phyloP scores from a whole-genome alignment of 1,140 invertebrate genomes.

The Medauroidea extradentata region DNA sequence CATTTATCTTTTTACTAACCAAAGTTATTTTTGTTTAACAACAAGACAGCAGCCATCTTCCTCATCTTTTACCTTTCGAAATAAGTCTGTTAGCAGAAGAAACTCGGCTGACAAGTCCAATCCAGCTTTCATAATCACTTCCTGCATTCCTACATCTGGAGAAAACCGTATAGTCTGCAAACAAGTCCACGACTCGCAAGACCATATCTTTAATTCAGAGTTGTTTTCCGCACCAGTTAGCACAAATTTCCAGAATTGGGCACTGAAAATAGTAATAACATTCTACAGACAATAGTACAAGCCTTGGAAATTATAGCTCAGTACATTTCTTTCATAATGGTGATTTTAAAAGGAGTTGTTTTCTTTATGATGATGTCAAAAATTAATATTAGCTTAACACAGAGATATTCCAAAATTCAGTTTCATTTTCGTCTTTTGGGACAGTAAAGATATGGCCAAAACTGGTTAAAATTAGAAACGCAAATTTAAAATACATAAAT shows the following conservation, averaged over 20 bases:
- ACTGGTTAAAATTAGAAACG: no score
- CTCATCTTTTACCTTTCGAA: slow-evolving; percentile 46
- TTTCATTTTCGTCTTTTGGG: no score
- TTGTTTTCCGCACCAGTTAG: slow-evolving; percentile 87
- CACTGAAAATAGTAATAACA: slow-evolving; percentile 48
- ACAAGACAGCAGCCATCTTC: background rate
- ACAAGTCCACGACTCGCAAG: slow-evolving; percentile 88
- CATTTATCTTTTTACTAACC: no score
- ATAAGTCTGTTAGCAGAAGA: slow-evolving; percentile 79
- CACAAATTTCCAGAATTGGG: slow-evolving; percentile 91
- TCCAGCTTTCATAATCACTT: slow-evolving; percentile 62
- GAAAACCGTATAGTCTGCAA: slow-evolving; percentile 78
- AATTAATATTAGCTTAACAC: no score
- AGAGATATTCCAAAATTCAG: no score
- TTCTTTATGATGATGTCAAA: no score
- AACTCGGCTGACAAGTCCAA: slow-evolving; percentile 79
- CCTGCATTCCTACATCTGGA: slow-evolving; percentile 27
- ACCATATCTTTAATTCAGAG: slow-evolving; percentile 89
- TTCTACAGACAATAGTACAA: no score
- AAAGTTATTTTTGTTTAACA: background rate
- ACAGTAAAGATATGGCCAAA: no score
- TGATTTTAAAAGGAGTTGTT: no score
- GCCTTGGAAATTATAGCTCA: no score
- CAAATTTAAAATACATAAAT: no score
- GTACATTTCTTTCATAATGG: no score